These are phyloP conservation scores for Diuraphis noxia DNA, from an alignment of 1,140 invertebrate genomes.

Conservation along the genomic window DNA sequence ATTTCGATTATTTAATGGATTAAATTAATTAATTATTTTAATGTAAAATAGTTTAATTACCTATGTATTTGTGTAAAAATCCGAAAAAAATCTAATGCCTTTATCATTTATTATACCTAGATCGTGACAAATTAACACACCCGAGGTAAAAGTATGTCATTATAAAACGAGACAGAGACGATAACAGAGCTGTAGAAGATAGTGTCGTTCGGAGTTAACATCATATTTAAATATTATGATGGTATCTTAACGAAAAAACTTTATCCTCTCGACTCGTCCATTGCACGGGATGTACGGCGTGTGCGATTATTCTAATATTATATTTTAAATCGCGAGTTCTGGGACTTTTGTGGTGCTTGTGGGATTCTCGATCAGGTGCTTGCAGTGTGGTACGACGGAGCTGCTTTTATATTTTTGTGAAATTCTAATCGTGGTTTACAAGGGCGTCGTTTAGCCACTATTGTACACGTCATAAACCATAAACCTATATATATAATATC, in stretches of 20 bases:
- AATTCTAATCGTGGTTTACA: neutral
- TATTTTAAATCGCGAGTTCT: constrained; percentile 16
- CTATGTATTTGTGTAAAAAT: too few relatives aligned
- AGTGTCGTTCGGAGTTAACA: neutral
- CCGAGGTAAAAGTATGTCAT: too few relatives aligned
- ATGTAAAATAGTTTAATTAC: neutral
- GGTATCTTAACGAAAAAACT: neutral
- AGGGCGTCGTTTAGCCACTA: neutral
- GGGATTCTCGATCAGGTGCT: constrained; percentile 4
- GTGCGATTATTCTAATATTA: neutral
- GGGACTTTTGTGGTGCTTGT: neutral
- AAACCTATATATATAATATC: neutral
- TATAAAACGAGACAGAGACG: neutral
- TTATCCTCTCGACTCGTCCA: neutral
- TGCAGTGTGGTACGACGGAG: neutral
- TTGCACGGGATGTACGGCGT: neutral
- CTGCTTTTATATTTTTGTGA: neutral
- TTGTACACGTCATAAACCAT: neutral
- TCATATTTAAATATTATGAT: neutral
- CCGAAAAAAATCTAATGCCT: neutral
- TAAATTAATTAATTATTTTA: neutral
- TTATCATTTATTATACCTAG: neutral
- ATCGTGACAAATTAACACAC: too few relatives aligned
- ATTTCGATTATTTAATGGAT: neutral
- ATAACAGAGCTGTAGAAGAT: neutral